A percentile compares a stretch with the other conserved stretches of the same genome.
Conservation (phyloP, 2,888 invertebrate species). For the Vanessa cardui region DNA sequence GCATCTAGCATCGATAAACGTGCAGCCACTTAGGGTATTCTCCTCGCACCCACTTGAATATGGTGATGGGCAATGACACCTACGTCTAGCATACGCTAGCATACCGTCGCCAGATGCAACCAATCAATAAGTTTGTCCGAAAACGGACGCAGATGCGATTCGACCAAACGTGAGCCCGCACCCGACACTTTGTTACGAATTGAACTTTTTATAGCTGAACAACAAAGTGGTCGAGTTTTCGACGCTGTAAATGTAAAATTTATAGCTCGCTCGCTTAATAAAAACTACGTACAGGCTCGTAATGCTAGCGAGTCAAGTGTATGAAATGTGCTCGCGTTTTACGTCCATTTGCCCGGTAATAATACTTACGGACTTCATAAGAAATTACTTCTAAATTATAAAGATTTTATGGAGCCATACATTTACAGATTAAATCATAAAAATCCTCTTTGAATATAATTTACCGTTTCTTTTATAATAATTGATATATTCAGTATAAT, state of each 20-base stretch:
- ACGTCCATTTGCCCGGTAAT: slow-evolving; percentile 41
- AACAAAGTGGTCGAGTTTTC: slow-evolving; percentile 67
- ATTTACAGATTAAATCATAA: slow-evolving; percentile 17
- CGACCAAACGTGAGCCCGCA: slow-evolving; percentile 54
- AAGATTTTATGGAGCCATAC: slow-evolving; percentile 29
- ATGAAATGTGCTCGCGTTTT: slow-evolving; percentile 44
- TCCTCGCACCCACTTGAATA: slow-evolving; percentile 52
- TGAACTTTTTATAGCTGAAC: slow-evolving; percentile 71
- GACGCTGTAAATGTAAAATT: slow-evolving; percentile 67
- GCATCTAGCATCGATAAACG: slow-evolving; percentile 47
- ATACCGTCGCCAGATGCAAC: slow-evolving; percentile 49
- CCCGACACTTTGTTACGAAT: slow-evolving; percentile 63
- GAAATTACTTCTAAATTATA: slow-evolving; percentile 41
- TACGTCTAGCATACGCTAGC: slow-evolving; percentile 46
- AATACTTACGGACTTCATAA: slow-evolving; percentile 41
- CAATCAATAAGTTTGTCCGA: slow-evolving; percentile 54
- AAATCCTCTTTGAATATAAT: slow-evolving; percentile 5
- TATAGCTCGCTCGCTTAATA: slow-evolving; percentile 67
- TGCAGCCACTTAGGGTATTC: slow-evolving; percentile 47
- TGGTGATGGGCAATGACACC: slow-evolving; percentile 52
- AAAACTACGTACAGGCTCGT: slow-evolving; percentile 58
- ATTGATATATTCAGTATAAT: slow-evolving; percentile 4
- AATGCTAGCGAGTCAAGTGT: slow-evolving; percentile 48
- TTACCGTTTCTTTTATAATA: neutral
- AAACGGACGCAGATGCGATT: slow-evolving; percentile 67